A percentile compares a stretch with the other conserved stretches of the same genome.
Evolutionary conservation across 2,888 invertebrate species (phyloP).

Genomic region (Sarcophaga subvicina): DNA sequence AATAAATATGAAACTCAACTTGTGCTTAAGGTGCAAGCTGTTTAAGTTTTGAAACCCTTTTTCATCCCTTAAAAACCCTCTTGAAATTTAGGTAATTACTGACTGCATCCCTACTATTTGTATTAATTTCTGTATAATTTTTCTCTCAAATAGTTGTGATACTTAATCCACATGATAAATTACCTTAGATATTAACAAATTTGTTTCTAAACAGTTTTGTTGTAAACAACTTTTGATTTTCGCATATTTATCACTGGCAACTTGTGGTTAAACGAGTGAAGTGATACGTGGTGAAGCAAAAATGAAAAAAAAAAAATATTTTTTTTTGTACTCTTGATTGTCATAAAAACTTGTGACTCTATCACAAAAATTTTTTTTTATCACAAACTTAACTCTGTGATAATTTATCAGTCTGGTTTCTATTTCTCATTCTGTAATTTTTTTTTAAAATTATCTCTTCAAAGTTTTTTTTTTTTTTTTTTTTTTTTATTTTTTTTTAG

Average conservation of each 20-base stretch:
- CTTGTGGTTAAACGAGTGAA: slow-evolving; percentile 50
- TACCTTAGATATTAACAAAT: neutral
- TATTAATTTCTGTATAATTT: neutral
- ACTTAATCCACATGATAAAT: neutral
- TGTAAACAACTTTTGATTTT: neutral
- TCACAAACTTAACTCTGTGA: slow-evolving; percentile 31
- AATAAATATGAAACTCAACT: too few species aligned
- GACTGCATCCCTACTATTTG: too few species aligned
- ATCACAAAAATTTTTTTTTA: slow-evolving; percentile 26
- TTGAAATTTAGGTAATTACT: too few species aligned
- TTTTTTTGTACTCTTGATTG: slow-evolving; percentile 7
- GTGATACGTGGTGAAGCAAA: slow-evolving; percentile 37
- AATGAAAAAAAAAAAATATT: slow-evolving; percentile 14
- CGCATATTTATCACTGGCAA: slow-evolving; percentile 47
- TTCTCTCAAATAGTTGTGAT: neutral
- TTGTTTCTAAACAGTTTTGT: neutral
- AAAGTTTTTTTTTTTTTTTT: neutral
- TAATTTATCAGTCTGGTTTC: slow-evolving; percentile 49
- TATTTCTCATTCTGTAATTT: neutral
- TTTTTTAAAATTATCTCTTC: neutral
- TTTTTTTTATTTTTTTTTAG: neutral
- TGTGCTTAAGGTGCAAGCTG: too few species aligned
- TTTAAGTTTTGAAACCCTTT: too few species aligned
- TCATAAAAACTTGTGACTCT: slow-evolving; percentile 45
- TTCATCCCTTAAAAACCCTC: too few species aligned